Evolutionary conservation across 2,888 invertebrate species (phyloP).

Genomic region (Cheiracanthium punctorium): DNA sequence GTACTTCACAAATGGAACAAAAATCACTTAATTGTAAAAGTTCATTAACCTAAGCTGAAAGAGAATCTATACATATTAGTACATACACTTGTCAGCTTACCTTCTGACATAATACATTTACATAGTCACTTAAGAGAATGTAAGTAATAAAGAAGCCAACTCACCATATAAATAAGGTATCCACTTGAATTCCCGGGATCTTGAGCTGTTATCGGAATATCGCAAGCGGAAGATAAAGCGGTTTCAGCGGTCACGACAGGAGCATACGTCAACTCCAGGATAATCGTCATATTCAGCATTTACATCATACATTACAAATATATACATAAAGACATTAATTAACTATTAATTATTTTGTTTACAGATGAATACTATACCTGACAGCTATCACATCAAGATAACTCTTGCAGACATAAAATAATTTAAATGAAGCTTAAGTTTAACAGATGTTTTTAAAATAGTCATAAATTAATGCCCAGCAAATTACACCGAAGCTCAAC

Average conservation of each 20-base stretch:
- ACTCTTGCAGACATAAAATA: neutral
- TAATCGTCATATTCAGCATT: neutral
- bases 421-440: neutral
- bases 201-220: neutral
- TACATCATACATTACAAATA: neutral
- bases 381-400: neutral
- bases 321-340: too few relatives aligned
- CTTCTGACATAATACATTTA: conserved; percentile 9
- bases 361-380: neutral
- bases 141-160: conserved; percentile 34
- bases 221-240: neutral
- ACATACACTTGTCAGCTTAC: conserved; percentile 46
- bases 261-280: neutral
- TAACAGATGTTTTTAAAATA: too few relatives aligned
- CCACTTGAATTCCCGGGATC: neutral
- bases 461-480: too few relatives aligned
- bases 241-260: neutral
- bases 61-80: neutral
- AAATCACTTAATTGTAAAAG: neutral
- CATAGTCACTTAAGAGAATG: neutral
- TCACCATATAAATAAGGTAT: conserved; percentile 41
- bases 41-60: neutral
- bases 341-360: too few relatives aligned
- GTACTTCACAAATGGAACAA: neutral
- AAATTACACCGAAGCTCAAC: too few relatives aligned